Conservation (phyloP, 2,888 invertebrate genomes). For the Drosophila picticornis region DNA sequence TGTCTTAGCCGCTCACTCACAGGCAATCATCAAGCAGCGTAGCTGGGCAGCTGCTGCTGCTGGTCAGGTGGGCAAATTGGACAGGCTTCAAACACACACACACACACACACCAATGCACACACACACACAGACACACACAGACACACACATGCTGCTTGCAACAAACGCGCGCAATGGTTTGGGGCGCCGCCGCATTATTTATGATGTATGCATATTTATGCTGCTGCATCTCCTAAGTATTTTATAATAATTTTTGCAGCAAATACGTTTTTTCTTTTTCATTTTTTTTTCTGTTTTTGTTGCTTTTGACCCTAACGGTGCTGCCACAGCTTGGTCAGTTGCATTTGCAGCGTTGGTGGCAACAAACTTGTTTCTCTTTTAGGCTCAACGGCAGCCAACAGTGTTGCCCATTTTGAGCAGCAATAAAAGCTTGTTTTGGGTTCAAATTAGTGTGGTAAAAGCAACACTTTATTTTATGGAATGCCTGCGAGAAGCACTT, state of each 20-base stretch:
- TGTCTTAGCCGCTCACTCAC: slow-evolving; percentile 46
- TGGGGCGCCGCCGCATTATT: slow-evolving; percentile 74
- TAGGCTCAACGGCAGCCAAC: background rate
- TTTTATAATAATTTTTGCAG: slow-evolving; percentile 68
- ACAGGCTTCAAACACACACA: slow-evolving; percentile 13
- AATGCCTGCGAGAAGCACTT: background rate
- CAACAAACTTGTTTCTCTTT: slow-evolving; percentile 37
- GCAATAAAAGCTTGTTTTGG: slow-evolving; percentile 9
- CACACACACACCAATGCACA: background rate
- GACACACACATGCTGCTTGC: slow-evolving; percentile 13
- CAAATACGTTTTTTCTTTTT: slow-evolving; percentile 10
- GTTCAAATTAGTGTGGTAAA: background rate
- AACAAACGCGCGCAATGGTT: slow-evolving; percentile 55
- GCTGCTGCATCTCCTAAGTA: slow-evolving; percentile 76
- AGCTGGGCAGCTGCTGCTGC: slow-evolving; percentile 37
- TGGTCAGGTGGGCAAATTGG: slow-evolving; percentile 68
- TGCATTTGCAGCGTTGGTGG: slow-evolving; percentile 53
- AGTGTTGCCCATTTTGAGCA: slow-evolving; percentile 13
- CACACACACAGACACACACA: too few relatives aligned
- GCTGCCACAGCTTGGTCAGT: slow-evolving; percentile 54
- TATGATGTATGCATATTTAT: slow-evolving; percentile 79
- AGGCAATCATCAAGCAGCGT: slow-evolving; percentile 70
- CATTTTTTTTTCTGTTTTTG: background rate
- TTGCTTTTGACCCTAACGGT: slow-evolving; percentile 68
- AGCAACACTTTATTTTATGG: slow-evolving; percentile 6